Evolutionary conservation across 2,113 vertebrate genomes (phyloP).

Genomic region (Alexandromys fortis): DNA sequence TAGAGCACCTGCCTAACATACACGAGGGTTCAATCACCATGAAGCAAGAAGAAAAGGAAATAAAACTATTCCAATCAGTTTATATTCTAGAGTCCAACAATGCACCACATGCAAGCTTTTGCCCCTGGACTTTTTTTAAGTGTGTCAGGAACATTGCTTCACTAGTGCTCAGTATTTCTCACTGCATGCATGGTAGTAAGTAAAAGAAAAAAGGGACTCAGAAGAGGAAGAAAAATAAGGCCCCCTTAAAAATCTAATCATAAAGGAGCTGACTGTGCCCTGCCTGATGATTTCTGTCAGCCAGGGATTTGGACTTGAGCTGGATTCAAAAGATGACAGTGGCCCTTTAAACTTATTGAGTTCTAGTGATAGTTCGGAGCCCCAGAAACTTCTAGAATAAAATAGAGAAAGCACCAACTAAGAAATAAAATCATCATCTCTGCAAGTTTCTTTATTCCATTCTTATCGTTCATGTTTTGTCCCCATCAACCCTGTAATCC

Average conservation of each 20-base stretch:
- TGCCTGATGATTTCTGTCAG: neutral
- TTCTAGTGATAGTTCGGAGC: neutral
- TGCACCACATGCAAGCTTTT: neutral
- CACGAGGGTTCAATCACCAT: neutral
- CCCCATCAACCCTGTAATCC: neutral
- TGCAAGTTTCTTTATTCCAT: neutral
- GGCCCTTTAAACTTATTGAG: neutral
- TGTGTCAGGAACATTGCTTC: constrained; percentile 11
- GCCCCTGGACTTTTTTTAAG: neutral
- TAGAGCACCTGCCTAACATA: neutral
- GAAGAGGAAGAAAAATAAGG: neutral
- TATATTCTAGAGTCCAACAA: neutral
- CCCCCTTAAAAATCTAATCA: neutral
- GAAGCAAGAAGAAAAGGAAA: neutral
- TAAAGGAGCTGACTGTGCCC: neutral
- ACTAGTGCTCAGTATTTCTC: constrained; percentile 42
- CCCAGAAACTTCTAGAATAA: neutral
- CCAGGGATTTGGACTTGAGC: neutral
- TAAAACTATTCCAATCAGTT: neutral
- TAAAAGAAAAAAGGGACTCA: neutral
- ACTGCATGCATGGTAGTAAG: constrained; percentile 8
- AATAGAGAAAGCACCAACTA: neutral
- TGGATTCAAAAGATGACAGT: neutral
- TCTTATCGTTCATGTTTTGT: neutral
- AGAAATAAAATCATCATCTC: neutral